Base-by-base conservation (phyloP, 2,888 invertebrate species). In the Drosophila lacicola region DNA sequence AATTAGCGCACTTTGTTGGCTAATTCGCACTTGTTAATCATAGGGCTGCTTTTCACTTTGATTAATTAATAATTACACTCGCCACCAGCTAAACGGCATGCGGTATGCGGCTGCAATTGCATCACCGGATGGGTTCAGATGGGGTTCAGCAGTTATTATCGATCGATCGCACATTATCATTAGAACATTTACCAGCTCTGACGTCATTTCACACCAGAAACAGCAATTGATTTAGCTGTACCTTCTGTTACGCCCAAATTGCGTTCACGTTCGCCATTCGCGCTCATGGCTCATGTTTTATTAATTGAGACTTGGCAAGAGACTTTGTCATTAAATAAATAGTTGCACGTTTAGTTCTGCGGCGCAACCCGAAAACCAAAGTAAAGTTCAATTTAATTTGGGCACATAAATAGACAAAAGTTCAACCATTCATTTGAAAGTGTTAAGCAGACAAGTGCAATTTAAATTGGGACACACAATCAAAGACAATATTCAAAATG, bases 11-110 rank as follows among this genome's bases (percentile, higher is more conserved):
- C 37, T 70, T 67, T 53, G 49, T 37, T 66, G 65, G 51, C 64
- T 68, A 66, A 70, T 78, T 79, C 68, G 46, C 78, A 78, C 70
- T 62, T 74, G 61, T 46, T 68, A 68, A 78, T 78, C 62, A 54
- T 54, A 67, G 61, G 45, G 17, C 1, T 55, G 57, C 10, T 49
- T 60, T 63, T 70, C 78, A 50, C 41, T 65, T 65, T 63, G 65
- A 78, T 78, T 78, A 78, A 78, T 67, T 62, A 45, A 13, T 25
- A 65, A 67, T 70, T 65, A 29, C 54, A 42, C 34, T 47, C 49
- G 63, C 29, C 29, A 29, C 29, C 29, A 29, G 29, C 8, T 29
- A 51, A 21, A n/a, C 39, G n/a, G 29, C 8, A 19, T 8, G 25
- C n/a, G 45, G 34, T 41, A 64, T 58, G 63, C 44, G 25, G 53